Percentiles rank a stretch among this genome's conserved stretches.
phyloP scores from a whole-genome alignment of 2,888 invertebrate species.

The Hoplodrina blanda region DNA sequence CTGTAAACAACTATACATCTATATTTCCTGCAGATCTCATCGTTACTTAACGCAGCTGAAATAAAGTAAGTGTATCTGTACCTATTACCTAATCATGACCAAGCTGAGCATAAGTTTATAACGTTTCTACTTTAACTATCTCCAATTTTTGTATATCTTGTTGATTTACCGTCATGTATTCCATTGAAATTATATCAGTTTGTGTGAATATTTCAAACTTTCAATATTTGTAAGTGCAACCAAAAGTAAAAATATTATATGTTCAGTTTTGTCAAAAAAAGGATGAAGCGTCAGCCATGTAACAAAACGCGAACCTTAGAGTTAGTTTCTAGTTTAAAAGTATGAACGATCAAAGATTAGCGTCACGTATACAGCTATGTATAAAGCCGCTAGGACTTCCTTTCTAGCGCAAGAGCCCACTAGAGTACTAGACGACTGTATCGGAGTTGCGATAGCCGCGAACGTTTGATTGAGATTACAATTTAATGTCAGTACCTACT shows the following conservation, averaged over 20 bases:
- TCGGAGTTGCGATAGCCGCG: not conserved
- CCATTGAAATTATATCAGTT: slow-evolving; percentile 4
- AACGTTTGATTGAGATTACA: not conserved
- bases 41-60: slow-evolving; percentile 56
- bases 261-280: slow-evolving; percentile 1
- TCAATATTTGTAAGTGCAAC: slow-evolving; percentile 2
- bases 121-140: slow-evolving; percentile 25
- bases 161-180: slow-evolving; percentile 10
- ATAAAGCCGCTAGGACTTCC: slow-evolving; percentile 8
- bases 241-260: not conserved
- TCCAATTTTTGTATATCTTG: slow-evolving; percentile 15
- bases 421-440: not conserved
- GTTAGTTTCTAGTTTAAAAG: slow-evolving; percentile 28
- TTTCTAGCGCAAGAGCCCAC: not conserved
- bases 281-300: slow-evolving; percentile 10
- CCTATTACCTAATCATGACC: slow-evolving; percentile 37
- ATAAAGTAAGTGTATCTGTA: slow-evolving; percentile 53
- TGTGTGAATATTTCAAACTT: slow-evolving; percentile 6
- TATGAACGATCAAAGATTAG: slow-evolving; percentile 37
- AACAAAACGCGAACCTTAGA: slow-evolving; percentile 20
- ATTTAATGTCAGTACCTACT: not conserved
- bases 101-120: slow-evolving; percentile 51
- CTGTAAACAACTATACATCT: slow-evolving; percentile 54
- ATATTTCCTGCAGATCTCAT: slow-evolving; percentile 57
- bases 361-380: slow-evolving; percentile 14